Percentiles rank a stretch among this genome's conserved stretches.
These are phyloP conservation scores for Mola mola DNA, from an alignment of 2,113 vertebrate genomes.

Conservation along the genomic window DNA sequence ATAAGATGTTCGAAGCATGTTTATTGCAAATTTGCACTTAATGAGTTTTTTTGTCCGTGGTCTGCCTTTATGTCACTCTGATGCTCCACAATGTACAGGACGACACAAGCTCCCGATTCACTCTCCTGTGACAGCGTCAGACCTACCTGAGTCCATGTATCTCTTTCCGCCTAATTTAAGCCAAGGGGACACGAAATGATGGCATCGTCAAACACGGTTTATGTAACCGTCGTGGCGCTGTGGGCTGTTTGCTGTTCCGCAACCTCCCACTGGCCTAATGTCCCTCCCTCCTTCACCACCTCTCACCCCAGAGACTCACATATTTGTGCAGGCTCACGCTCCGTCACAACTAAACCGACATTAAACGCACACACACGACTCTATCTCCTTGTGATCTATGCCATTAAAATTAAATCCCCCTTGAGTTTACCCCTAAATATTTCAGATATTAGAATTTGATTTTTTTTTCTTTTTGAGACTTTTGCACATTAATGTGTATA, in stretches of 20 bases:
- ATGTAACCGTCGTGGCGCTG: conserved; percentile 21
- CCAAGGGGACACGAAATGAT: conserved; percentile 36
- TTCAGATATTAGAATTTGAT: too few relatives aligned
- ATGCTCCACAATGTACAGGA: conserved; percentile 41
- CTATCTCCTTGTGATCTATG: not conserved
- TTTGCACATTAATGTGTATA: too few relatives aligned
- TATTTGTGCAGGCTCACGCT: conserved; percentile 4
- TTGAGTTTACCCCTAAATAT: conserved; percentile 7
- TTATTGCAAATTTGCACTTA: conserved; percentile 65
- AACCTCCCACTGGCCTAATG: conserved; percentile 8
- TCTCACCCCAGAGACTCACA: conserved; percentile 13
- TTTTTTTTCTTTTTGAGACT: not conserved
- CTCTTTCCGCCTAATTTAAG: conserved; percentile 32
- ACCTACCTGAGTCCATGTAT: conserved; percentile 6
- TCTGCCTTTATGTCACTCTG: conserved; percentile 61
- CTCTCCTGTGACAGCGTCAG: conserved; percentile 11
- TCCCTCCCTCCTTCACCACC: conserved; percentile 26
- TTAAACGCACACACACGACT: not conserved
- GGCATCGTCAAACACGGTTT: conserved; percentile 51
- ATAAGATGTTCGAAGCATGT: conserved; percentile 55
- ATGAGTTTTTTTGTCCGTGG: conserved; percentile 67
- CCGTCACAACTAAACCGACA: not conserved
- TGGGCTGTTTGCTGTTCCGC: conserved; percentile 18
- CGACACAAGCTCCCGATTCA: conserved; percentile 21
- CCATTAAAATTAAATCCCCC: conserved; percentile 4